Conservation (phyloP, 2,888 invertebrate genomes). For the Machimus atricapillus region DNA sequence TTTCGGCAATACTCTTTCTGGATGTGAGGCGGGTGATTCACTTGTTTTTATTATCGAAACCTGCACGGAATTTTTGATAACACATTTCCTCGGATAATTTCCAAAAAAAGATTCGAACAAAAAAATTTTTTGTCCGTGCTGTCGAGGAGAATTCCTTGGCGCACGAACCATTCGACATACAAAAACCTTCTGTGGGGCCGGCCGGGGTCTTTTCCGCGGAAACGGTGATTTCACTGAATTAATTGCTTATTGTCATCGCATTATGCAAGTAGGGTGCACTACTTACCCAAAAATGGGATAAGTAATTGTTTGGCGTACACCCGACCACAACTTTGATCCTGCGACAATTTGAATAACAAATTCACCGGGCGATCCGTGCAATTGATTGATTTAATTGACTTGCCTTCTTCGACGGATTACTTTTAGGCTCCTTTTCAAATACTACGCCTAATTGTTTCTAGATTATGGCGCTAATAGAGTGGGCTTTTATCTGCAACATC, state of each 20-base stretch:
- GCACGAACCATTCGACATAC: neutral
- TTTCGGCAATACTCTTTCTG: neutral
- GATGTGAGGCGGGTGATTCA: conserved; percentile 8
- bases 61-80: conserved; percentile 39
- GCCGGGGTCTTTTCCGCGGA: neutral
- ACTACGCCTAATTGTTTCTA: neutral
- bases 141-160: conserved; percentile 18
- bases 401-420: neutral
- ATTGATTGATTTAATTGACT: conserved; percentile 5
- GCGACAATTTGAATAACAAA: conserved; percentile 32
- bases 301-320: conserved; percentile 3
- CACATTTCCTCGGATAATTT: conserved; percentile 18
- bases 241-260: conserved; percentile 41
- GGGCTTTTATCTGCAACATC: neutral
- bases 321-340: neutral
- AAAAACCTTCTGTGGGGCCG: neutral
- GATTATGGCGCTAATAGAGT: neutral
- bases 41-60: conserved; percentile 36
- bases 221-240: neutral
- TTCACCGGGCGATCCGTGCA: neutral
- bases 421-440: neutral
- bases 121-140: neutral
- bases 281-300: conserved; percentile 61
- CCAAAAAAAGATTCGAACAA: neutral
- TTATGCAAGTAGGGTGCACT: conserved; percentile 63